These are phyloP conservation scores for Gulo gulo DNA, from an alignment of 2,113 vertebrate species.

Conservation along the genomic window DNA sequence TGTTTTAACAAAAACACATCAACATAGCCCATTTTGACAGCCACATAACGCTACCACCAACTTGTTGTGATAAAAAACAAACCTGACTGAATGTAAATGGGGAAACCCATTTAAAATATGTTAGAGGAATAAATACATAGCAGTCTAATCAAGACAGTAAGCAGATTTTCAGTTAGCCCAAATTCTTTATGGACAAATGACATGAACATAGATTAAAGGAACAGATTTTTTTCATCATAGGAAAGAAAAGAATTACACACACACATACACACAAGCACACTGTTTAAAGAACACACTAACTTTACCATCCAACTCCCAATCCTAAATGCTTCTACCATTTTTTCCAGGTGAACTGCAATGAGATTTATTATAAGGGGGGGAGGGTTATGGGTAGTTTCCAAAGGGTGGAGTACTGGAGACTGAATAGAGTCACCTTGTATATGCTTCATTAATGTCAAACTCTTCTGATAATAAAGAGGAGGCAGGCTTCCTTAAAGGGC, in stretches of 20 bases:
- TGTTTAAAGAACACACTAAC: background rate
- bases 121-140: background rate
- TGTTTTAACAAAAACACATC: slow-evolving; percentile 20
- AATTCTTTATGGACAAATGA: background rate
- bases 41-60: background rate
- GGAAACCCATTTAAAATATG: slow-evolving; percentile 33
- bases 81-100: background rate
- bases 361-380: background rate
- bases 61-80: slow-evolving; percentile 42
- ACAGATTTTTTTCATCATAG: background rate
- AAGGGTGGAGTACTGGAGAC: background rate
- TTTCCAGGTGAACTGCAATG: background rate
- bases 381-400: background rate
- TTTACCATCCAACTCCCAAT: background rate
- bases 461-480: background rate
- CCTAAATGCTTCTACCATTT: background rate
- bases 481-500: background rate
- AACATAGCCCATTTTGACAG: background rate
- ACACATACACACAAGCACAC: rapidly evolving
- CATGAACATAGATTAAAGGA: background rate
- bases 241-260: background rate
- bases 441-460: background rate
- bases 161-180: background rate
- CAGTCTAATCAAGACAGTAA: background rate
- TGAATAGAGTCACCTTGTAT: background rate